phyloP scores from a whole-genome alignment of 1,140 invertebrate species.

The Leptopilina clavipes region DNA sequence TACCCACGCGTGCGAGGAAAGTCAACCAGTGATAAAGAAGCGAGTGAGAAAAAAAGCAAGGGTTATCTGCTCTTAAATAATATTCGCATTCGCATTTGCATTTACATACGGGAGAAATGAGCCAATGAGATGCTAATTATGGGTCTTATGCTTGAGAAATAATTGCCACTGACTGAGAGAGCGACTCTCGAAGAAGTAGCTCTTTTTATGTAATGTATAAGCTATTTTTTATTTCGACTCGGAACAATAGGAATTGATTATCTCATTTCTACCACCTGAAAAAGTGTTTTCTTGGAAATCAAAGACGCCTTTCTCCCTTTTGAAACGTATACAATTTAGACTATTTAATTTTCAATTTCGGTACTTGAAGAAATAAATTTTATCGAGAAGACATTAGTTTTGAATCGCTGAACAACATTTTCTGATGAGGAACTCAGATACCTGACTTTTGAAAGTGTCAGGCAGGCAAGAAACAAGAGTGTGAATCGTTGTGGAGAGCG shows the following conservation, averaged over 20 bases:
- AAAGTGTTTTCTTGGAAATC: no score
- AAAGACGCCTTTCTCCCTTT: no score
- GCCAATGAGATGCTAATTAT: constrained; percentile 71
- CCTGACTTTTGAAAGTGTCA: constrained; percentile 32
- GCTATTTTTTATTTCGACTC: not conserved
- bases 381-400: not conserved
- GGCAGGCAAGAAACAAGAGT: constrained; percentile 24
- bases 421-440: constrained; percentile 11
- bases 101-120: constrained; percentile 70
- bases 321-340: not conserved
- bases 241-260: not conserved
- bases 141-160: constrained; percentile 59
- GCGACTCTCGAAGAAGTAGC: constrained; percentile 8
- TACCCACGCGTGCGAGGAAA: constrained; percentile 32
- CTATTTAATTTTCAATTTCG: not conserved
- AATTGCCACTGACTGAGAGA: constrained; percentile 31
- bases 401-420: not conserved
- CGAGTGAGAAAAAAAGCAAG: constrained; percentile 37
- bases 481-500: constrained; percentile 27
- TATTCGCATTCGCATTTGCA: constrained; percentile 65
- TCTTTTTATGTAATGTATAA: not conserved
- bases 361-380: not conserved
- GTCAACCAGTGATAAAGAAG: constrained; percentile 27
- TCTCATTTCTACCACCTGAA: not conserved
- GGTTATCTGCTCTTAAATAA: constrained; percentile 58